Percentiles rank a stretch among this genome's conserved stretches.
These are phyloP conservation scores for Chionoecetes opilio DNA, from an alignment of 1,140 invertebrate genomes.

Conservation along the genomic window DNA sequence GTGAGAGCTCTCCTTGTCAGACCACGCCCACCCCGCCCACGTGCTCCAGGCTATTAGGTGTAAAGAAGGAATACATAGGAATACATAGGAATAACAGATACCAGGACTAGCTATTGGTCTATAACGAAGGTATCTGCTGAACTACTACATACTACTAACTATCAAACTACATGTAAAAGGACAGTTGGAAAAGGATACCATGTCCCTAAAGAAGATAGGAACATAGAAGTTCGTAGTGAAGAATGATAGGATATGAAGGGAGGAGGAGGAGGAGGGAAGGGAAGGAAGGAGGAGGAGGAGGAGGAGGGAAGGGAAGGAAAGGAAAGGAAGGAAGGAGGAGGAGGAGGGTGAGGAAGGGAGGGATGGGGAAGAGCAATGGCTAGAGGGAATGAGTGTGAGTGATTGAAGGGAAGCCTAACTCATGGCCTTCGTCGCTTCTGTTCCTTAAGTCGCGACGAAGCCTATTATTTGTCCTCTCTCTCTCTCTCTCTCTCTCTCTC, in stretches of 20 bases:
- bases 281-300: background rate
- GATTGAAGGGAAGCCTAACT: too few relatives aligned
- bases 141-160: too few relatives aligned
- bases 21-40: slow-evolving; percentile 11
- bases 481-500: too few relatives aligned
- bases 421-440: too few relatives aligned
- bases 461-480: too few relatives aligned
- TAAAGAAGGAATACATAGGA: too few relatives aligned
- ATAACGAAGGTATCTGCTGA: too few relatives aligned
- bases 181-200: background rate
- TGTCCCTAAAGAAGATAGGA: background rate
- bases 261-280: background rate
- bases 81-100: too few relatives aligned
- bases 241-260: background rate
- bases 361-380: too few relatives aligned
- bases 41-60: background rate
- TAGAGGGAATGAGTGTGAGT: too few relatives aligned
- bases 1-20: slow-evolving; percentile 3
- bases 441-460: too few relatives aligned
- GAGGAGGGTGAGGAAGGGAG: background rate
- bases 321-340: background rate
- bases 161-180: background rate
- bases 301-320: background rate
- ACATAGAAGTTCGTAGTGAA: background rate
- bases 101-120: too few relatives aligned